Percentiles rank a stretch among this genome's conserved stretches.
These are phyloP conservation scores for Andrena fulva DNA, from an alignment of 2,888 invertebrate genomes.

Conservation along the genomic window DNA sequence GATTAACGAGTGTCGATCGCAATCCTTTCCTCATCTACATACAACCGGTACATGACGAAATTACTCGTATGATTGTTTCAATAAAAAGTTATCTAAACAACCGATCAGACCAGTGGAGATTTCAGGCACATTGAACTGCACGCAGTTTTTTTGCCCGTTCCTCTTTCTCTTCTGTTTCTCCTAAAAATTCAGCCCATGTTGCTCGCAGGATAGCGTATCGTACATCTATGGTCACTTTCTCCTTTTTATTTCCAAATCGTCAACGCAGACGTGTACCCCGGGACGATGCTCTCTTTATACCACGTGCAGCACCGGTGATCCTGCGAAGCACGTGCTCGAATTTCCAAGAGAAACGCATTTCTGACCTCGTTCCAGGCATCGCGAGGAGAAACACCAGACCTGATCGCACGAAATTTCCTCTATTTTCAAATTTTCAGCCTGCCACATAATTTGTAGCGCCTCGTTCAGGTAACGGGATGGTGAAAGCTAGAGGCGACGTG, in stretches of 20 bases:
- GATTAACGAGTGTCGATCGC: too few relatives aligned
- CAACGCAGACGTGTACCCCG: too few relatives aligned
- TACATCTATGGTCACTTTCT: neutral
- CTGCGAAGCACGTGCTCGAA: too few relatives aligned
- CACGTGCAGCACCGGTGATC: neutral
- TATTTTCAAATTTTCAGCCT: slow-evolving; percentile 26
- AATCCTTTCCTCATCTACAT: neutral
- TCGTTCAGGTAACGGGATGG: slow-evolving; percentile 41
- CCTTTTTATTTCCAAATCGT: neutral
- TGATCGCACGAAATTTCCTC: slow-evolving; percentile 7
- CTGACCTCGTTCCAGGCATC: neutral
- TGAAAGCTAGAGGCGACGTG: slow-evolving; percentile 47
- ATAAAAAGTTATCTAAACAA: neutral
- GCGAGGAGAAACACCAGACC: neutral
- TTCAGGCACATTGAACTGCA: neutral
- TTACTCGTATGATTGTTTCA: neutral
- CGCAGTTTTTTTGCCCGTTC: neutral
- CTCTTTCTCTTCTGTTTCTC: neutral
- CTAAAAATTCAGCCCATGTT: neutral
- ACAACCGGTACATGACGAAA: neutral
- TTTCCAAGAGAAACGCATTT: neutral
- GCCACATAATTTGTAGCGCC: slow-evolving; percentile 3
- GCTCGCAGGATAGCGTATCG: neutral
- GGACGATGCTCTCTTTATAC: neutral
- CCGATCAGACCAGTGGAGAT: neutral